A percentile compares a stretch with the other conserved stretches of the same genome.
These are phyloP conservation scores for Agapornis roseicollis DNA, from an alignment of 2,113 vertebrate genomes.

Conservation along the genomic window DNA sequence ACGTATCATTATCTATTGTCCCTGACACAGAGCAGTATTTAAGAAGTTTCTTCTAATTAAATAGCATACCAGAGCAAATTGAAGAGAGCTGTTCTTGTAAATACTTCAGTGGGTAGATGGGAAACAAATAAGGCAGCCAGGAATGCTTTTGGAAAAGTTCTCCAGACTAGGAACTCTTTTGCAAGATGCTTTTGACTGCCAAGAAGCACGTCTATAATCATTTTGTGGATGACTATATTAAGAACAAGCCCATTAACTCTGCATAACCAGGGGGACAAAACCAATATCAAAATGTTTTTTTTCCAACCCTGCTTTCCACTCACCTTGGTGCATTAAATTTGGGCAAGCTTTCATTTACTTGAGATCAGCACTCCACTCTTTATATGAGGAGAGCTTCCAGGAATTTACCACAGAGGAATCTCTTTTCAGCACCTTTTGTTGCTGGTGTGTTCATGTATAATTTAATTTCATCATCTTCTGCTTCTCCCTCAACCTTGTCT, in stretches of 20 bases:
- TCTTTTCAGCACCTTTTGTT: background rate
- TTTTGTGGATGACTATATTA: background rate
- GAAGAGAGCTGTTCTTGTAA: conserved; percentile 16
- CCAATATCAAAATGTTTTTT: background rate
- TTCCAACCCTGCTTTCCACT: background rate
- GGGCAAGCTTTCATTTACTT: background rate
- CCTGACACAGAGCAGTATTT: background rate
- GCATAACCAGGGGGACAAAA: background rate
- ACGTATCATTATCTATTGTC: too few relatives aligned
- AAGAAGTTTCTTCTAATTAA: conserved; percentile 46
- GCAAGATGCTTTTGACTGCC: conserved; percentile 42
- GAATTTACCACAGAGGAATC: background rate
- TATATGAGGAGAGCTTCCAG: background rate
- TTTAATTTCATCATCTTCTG: background rate
- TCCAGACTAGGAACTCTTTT: conserved; percentile 11
- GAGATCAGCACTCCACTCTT: background rate
- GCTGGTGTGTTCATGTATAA: background rate
- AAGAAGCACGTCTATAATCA: background rate
- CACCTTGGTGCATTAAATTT: background rate
- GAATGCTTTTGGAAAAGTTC: background rate
- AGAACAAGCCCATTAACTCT: background rate
- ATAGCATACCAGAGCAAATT: conserved; percentile 29
- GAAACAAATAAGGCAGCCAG: background rate
- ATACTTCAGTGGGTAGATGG: background rate
- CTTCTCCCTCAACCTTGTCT: background rate